Conservation (phyloP, 2,888 invertebrate genomes). For the Drosophila monieri region DNA sequence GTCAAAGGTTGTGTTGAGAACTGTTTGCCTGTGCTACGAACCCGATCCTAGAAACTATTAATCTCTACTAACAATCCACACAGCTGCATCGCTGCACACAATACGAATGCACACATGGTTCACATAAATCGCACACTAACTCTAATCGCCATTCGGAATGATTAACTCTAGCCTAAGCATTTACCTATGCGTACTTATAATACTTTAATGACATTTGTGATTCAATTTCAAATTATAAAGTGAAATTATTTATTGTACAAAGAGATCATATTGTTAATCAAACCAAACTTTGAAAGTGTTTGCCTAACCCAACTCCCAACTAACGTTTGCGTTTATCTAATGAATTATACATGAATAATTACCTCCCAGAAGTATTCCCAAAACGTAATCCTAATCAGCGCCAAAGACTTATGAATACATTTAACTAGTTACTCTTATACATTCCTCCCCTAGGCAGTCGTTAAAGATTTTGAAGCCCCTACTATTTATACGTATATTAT, state of each 20-base stretch:
- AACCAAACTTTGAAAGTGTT: slow-evolving; percentile 62
- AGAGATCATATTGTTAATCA: slow-evolving; percentile 29
- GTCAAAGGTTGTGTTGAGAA: slow-evolving; percentile 72
- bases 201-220: slow-evolving; percentile 72
- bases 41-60: slow-evolving; percentile 35
- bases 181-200: slow-evolving; percentile 42
- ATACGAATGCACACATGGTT: slow-evolving; percentile 7
- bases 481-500: slow-evolving; percentile 33
- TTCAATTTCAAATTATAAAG: slow-evolving; percentile 71
- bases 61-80: slow-evolving; percentile 34
- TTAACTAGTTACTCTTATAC: slow-evolving; percentile 39
- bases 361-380: slow-evolving; percentile 44
- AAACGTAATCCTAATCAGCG: slow-evolving; percentile 65
- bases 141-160: slow-evolving; percentile 29
- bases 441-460: slow-evolving; percentile 54
- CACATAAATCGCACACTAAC: slow-evolving; percentile 53
- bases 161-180: slow-evolving; percentile 62
- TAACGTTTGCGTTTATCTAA: slow-evolving; percentile 43
- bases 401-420: slow-evolving; percentile 67
- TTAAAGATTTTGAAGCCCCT: slow-evolving; percentile 45
- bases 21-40: slow-evolving; percentile 65
- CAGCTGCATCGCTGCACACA: slow-evolving; percentile 27
- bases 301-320: slow-evolving; percentile 40
- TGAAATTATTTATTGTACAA: slow-evolving; percentile 56
- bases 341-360: slow-evolving; percentile 36